These are phyloP conservation scores for Cassiopea andromeda DNA, from an alignment of 30 jellyfish, hydroid and myxozoan species.

Conservation along the genomic window DNA sequence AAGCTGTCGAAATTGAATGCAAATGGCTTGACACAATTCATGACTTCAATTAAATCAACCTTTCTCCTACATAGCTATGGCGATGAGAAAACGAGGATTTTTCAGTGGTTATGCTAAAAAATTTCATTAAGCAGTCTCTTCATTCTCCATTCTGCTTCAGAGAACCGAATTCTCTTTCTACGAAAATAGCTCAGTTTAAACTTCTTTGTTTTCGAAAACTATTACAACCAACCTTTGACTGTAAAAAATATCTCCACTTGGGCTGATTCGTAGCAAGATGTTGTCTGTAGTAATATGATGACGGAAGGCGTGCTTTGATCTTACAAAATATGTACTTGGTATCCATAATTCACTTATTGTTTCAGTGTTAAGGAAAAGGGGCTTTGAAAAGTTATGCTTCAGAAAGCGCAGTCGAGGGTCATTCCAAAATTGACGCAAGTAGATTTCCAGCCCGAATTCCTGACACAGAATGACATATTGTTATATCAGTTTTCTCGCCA, in stretches of 20 bases:
- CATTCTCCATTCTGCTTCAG: too few relatives aligned
- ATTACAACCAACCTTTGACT: slow-evolving; percentile 66
- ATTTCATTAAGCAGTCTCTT: too few relatives aligned
- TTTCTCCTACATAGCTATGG: too few relatives aligned
- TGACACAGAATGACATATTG: background rate
- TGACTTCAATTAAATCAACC: too few relatives aligned
- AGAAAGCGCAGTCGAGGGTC: slow-evolving; percentile 66
- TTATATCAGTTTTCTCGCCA: too few relatives aligned
- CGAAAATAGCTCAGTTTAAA: too few relatives aligned
- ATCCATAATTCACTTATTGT: slow-evolving; percentile 65
- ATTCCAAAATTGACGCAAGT: slow-evolving; percentile 80
- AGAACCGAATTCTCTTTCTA: too few relatives aligned
- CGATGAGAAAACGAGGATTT: too few relatives aligned
- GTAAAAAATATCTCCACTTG: slow-evolving; percentile 71
- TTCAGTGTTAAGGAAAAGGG: slow-evolving; percentile 60
- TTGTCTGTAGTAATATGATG: slow-evolving; percentile 77
- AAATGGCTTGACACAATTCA: too few relatives aligned
- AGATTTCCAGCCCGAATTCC: slow-evolving; percentile 80
- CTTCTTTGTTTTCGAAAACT: too few relatives aligned
- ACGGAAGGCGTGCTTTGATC: slow-evolving; percentile 59
- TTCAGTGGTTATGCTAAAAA: too few relatives aligned
- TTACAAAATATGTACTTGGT: slow-evolving; percentile 78
- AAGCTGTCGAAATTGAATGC: too few relatives aligned
- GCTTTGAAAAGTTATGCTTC: slow-evolving; percentile 50
- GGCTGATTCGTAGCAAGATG: slow-evolving; percentile 64